Evolutionary conservation across 2,113 vertebrate species (phyloP).

Genomic region (Microcebus ravelobensis): DNA sequence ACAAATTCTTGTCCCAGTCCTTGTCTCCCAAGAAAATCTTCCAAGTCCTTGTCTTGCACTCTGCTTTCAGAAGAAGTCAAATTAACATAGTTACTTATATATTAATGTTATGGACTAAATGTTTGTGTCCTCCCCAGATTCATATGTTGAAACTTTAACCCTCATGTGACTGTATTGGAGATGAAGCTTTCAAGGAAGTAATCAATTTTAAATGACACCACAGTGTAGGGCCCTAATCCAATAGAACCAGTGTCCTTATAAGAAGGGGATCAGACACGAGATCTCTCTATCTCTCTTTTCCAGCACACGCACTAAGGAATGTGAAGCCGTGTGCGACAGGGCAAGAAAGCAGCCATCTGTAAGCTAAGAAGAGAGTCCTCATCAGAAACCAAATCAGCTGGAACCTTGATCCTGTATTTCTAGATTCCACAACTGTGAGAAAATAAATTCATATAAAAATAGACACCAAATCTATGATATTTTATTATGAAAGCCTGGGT

Average conservation of each 20-base stretch:
- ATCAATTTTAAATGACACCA: not conserved
- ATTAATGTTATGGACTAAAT: not conserved
- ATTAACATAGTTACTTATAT: not conserved
- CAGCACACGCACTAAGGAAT: not conserved
- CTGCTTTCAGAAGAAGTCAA: not conserved
- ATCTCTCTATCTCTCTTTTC: not conserved
- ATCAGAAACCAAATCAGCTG: not conserved
- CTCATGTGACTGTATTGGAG: not conserved
- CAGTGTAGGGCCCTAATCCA: rapidly evolving
- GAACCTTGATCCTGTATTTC: not conserved
- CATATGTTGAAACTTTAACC: not conserved
- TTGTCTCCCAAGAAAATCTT: not conserved
- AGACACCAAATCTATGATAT: not conserved
- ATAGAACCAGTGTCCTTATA: not conserved
- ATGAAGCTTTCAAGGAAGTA: not conserved
- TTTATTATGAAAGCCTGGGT: not conserved
- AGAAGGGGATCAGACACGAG: not conserved
- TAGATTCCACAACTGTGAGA: not conserved
- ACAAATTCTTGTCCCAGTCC: not conserved
- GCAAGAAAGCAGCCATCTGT: not conserved
- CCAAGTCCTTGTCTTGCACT: not conserved
- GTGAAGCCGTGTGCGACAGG: rapidly evolving
- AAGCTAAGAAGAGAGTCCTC: not conserved
- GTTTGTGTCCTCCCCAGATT: not conserved
- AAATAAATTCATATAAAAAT: not conserved